A percentile compares a stretch with the other conserved stretches of the same genome.
These are phyloP conservation scores for Megalopta genalis DNA, from an alignment of 1,140 invertebrate species.

Conservation along the genomic window DNA sequence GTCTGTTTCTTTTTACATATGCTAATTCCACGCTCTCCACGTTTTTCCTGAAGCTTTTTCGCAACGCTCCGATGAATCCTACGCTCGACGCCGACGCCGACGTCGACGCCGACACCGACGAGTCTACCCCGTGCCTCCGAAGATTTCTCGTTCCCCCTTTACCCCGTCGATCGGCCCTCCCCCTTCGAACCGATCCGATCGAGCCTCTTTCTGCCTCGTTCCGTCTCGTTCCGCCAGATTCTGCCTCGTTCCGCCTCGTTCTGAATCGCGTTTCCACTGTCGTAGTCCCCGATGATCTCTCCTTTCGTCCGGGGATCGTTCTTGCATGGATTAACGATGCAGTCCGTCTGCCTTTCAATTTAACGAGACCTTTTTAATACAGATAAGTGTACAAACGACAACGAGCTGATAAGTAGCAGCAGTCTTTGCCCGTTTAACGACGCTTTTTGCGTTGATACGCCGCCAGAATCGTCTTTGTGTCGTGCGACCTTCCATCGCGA, in stretches of 20 bases:
- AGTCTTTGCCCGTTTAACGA: too few species aligned
- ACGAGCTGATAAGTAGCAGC: too few species aligned
- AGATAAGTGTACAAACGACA: not conserved
- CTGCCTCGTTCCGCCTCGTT: not conserved
- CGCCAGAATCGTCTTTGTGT: too few species aligned
- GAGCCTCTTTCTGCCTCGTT: not conserved
- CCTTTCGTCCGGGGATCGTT: not conserved
- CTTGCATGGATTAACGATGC: not conserved
- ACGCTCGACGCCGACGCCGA: not conserved
- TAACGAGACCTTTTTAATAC: not conserved
- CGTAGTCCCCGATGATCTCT: not conserved
- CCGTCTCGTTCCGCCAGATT: not conserved
- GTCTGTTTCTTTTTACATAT: conserved; percentile 70
- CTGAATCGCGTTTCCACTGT: too few species aligned
- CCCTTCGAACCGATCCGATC: not conserved
- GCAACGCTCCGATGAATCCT: conserved; percentile 59
- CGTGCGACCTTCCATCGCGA: too few species aligned
- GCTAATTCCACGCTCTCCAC: conserved; percentile 69
- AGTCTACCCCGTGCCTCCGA: conserved; percentile 3
- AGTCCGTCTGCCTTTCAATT: not conserved
- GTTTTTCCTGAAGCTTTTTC: conserved; percentile 46
- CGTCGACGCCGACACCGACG: conserved; percentile 31
- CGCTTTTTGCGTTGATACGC: too few species aligned
- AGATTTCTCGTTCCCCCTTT: conserved; percentile 25
- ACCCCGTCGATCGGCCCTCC: conserved; percentile 25